Evolutionary conservation across 2,113 vertebrate genomes (phyloP), one percentile per base, ranked within the genome.

Genomic region (Crotalus viridis): DNA sequence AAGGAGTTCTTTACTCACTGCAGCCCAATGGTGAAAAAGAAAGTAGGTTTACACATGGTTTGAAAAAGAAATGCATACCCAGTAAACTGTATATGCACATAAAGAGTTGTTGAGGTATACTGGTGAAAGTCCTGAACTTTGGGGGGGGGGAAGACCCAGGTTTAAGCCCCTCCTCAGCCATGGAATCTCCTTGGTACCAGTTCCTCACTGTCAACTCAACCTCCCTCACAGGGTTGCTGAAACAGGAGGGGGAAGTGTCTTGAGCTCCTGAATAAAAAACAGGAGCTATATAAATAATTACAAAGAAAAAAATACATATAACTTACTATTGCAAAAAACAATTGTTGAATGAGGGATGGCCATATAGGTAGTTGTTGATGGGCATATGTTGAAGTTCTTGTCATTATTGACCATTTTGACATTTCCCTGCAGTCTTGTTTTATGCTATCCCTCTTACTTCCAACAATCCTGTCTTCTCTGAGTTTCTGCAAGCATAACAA

Each of bases 1-100:
- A 98, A 87, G 99, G 98, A 0, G 98, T 98, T 57, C 98, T 98
- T 92, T 99, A 99, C 95, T 98, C 98, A 0, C 94, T 98, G 39
- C 97, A 98, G 93, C 97, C 97, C 1, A 96, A 96, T 19, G 94
- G 96, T 12, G 97, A 97, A 88, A 97, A 97, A 96, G 97, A 97
- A 96, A 98, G 99, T 99, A 96, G 97, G 98, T 96, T 39, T 57
- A 0, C 51, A 94, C 10, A 0, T 8, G 7, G 55, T 51, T 59
- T 51, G 55, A 59, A 87, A 22, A 48, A 12, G 85, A 39, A 81
- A 74, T 19, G 13, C n/a, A 33, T 33, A 17, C n/a, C 64, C n/a
- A 74, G n/a, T 19, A 39, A 7, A 74, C 59, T 74, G 5, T 74
- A 74, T 39, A 74, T 39, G 69, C 5, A 74, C 15, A 17, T 19